Base-by-base conservation (phyloP, 2,797 vertebrate species). In the Nasua narica region DNA sequence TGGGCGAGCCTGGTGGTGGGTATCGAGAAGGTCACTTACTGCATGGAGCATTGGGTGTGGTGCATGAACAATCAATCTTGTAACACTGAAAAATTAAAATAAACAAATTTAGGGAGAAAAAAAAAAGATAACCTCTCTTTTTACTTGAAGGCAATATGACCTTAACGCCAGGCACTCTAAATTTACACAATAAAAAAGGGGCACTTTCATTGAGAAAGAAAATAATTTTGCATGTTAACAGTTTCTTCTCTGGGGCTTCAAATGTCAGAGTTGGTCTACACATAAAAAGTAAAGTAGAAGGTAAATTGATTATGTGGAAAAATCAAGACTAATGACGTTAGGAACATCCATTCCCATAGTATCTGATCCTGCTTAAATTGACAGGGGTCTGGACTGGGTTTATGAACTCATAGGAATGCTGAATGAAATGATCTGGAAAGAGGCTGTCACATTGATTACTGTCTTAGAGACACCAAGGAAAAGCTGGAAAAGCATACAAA, bases 401-500 rank as follows among this genome's bases (percentile, higher is more conserved):
- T 83, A 35, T 52, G 48, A 83, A 50, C 46, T 84, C 46, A 81
- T 7, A 43, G 25, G 58, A 81, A 65, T 91, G n/a, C n/a, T 78
- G 54, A 95, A 78, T 56, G 56, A 94, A 93, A 93, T 40, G 82
- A 65, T 60, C 37, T 58, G 29, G 40, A 89, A 87, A 93, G 48
- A 91, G 7, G 16, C 21, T 65, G 9, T 72, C 5, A 6, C 29
- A 15, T 0, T 72, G 46, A 85, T 94, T 54, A 60, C 18, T 95
- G 46, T 23, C 40, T 74, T 67, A 32, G 46, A 58, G 43, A 89
- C 3, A 82, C 15, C 18, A 69, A 91, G 11, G 2, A 90, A 52
- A 76, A 60, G 19, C 10, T 88, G n/a, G 5, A 46, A 84, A 81
- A 52, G 10, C 7, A 40, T 21, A 43, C 94, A 88, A 7, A 82